Conservation (phyloP, 2,113 vertebrate genomes). For the Gymnogyps californianus region DNA sequence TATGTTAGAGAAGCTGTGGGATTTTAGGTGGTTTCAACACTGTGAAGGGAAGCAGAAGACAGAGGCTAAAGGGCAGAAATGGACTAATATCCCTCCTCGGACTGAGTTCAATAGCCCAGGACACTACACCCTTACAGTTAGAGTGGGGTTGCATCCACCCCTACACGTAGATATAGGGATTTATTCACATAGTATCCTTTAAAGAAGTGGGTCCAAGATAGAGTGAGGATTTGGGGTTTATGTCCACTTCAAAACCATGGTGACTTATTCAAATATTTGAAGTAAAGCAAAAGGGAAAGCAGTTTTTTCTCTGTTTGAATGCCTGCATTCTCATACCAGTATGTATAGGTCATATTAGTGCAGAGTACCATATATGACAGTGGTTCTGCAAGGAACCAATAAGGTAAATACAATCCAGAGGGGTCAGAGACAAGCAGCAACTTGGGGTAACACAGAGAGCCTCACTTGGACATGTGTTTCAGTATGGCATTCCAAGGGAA, state of each 20-base stretch:
- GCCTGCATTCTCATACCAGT: not conserved
- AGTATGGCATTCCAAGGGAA: not conserved
- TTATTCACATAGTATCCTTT: not conserved
- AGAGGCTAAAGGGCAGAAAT: not conserved
- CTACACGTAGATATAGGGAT: not conserved
- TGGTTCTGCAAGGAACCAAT: not conserved
- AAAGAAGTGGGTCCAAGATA: not conserved
- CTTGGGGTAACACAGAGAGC: accelerated
- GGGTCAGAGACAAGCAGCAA: not conserved
- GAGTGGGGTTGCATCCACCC: not conserved
- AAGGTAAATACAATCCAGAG: not conserved
- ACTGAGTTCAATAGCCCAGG: not conserved
- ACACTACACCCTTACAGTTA: not conserved
- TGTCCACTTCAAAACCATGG: not conserved
- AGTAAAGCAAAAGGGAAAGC: not conserved
- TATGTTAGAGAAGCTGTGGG: not conserved
- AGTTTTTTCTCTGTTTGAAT: not conserved
- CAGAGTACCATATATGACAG: not conserved
- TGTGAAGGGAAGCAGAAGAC: not conserved
- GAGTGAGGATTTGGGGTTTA: not conserved
- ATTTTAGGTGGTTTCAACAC: not conserved
- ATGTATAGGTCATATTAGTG: not conserved
- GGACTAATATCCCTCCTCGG: not conserved
- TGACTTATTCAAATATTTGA: not conserved
- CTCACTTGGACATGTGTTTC: not conserved